Conservation (phyloP, 2,113 vertebrate genomes). For the Ardeotis arabs region DNA sequence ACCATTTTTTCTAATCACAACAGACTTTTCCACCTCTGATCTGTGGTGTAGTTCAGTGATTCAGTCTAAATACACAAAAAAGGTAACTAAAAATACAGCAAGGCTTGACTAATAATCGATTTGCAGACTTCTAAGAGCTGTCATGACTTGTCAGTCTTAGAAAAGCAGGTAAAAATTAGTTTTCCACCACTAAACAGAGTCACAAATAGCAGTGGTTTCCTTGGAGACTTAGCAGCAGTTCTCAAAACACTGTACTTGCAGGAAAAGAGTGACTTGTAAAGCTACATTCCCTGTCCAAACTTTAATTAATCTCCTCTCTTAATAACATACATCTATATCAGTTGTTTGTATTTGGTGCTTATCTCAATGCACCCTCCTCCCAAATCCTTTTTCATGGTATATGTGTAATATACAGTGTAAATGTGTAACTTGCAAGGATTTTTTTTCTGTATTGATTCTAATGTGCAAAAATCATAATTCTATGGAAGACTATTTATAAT, state of each 20-base stretch:
- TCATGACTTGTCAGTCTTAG: slow-evolving; percentile 75
- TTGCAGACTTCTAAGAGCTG: slow-evolving; percentile 71
- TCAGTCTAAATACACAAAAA: slow-evolving; percentile 65
- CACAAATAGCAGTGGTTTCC: slow-evolving; percentile 79
- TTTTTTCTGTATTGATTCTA: neutral
- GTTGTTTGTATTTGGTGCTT: neutral
- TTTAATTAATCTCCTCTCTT: slow-evolving; percentile 16
- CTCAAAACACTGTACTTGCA: slow-evolving; percentile 11
- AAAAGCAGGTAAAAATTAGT: slow-evolving; percentile 78
- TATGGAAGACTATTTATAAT: neutral
- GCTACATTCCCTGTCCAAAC: neutral
- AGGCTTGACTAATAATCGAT: slow-evolving; percentile 75
- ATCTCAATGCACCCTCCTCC: neutral
- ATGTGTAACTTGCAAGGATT: neutral
- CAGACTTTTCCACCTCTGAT: slow-evolving; percentile 61
- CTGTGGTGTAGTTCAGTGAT: slow-evolving; percentile 54
- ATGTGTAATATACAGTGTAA: neutral
- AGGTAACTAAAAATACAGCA: slow-evolving; percentile 73
- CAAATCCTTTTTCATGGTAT: neutral
- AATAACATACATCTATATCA: neutral
- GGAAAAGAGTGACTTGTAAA: slow-evolving; percentile 15
- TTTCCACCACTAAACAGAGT: slow-evolving; percentile 64
- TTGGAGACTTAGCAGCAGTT: slow-evolving; percentile 69
- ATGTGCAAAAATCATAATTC: neutral
- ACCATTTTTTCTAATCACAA: slow-evolving; percentile 35